phyloP scores from a whole-genome alignment of 2,797 vertebrate species.

The Microhierax caerulescens region DNA sequence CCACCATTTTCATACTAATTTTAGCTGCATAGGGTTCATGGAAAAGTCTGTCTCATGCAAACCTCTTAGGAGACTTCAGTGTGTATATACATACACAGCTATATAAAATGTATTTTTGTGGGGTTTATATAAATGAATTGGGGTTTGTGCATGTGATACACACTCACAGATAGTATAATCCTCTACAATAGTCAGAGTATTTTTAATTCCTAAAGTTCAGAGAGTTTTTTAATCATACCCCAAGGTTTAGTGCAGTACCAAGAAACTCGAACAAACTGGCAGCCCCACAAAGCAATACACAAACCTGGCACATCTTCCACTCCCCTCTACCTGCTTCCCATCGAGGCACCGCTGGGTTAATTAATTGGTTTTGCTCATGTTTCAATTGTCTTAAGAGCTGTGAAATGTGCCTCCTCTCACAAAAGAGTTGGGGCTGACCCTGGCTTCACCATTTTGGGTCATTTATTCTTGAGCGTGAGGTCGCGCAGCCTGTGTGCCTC shows the following conservation, averaged over 20 bases:
- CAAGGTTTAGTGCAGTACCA: background rate
- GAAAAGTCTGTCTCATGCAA: conserved; percentile 39
- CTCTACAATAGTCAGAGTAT: rapidly evolving
- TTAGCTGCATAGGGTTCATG: conserved; percentile 73
- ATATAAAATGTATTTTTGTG: background rate
- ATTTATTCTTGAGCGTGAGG: rapidly evolving
- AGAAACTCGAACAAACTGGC: rapidly evolving
- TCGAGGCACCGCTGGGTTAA: rapidly evolving
- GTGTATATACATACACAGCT: background rate
- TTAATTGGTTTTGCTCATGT: background rate
- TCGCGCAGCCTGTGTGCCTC: background rate
- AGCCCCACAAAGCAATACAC: rapidly evolving
- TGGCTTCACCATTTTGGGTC: background rate
- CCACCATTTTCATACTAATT: conserved; percentile 82
- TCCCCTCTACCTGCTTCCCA: background rate
- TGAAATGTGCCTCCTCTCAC: background rate
- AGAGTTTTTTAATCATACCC: rapidly evolving
- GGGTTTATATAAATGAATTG: rapidly evolving
- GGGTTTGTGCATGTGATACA: rapidly evolving
- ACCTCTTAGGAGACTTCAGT: background rate
- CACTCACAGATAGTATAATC: rapidly evolving
- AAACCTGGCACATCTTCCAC: rapidly evolving
- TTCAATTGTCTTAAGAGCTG: background rate
- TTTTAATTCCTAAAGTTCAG: background rate
- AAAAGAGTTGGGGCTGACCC: background rate